phyloP scores from a whole-genome alignment of 2,113 vertebrate species.

The Turnix velox region DNA sequence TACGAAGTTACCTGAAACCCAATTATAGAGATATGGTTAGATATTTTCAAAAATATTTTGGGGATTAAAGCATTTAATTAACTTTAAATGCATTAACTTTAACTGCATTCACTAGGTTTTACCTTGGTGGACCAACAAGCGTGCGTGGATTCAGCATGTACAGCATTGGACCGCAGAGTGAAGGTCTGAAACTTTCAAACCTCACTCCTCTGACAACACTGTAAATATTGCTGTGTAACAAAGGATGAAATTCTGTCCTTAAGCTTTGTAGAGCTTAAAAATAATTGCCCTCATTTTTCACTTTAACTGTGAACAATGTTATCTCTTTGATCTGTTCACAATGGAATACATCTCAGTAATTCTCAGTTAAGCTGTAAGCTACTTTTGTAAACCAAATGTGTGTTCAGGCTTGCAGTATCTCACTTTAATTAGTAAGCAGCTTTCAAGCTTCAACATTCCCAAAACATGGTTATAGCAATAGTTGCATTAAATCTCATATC shows the following conservation, averaged over 20 bases:
- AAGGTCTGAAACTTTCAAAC: slow-evolving; percentile 77
- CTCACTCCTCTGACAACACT: background rate
- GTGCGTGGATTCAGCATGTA: slow-evolving; percentile 98
- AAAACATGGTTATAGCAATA: background rate
- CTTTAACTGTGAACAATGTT: background rate
- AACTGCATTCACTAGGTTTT: slow-evolving; percentile 78
- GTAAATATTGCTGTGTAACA: background rate
- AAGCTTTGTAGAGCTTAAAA: background rate
- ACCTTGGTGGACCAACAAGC: slow-evolving; percentile 93
- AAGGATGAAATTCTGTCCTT: background rate
- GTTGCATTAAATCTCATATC: background rate
- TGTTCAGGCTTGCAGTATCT: background rate
- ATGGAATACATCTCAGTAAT: background rate
- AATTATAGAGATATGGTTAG: background rate
- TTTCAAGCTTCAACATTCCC: background rate
- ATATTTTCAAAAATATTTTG: background rate
- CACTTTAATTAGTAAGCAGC: background rate
- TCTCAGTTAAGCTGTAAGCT: background rate
- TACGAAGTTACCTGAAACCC: background rate
- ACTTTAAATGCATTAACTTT: background rate
- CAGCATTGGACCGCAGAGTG: slow-evolving; percentile 95
- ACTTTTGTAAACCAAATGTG: background rate
- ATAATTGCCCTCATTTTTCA: background rate
- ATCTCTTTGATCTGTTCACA: background rate
- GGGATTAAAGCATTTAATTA: background rate